Evolutionary conservation across 2,888 invertebrate species (phyloP).

Genomic region (Strigamia transsilvanica): DNA sequence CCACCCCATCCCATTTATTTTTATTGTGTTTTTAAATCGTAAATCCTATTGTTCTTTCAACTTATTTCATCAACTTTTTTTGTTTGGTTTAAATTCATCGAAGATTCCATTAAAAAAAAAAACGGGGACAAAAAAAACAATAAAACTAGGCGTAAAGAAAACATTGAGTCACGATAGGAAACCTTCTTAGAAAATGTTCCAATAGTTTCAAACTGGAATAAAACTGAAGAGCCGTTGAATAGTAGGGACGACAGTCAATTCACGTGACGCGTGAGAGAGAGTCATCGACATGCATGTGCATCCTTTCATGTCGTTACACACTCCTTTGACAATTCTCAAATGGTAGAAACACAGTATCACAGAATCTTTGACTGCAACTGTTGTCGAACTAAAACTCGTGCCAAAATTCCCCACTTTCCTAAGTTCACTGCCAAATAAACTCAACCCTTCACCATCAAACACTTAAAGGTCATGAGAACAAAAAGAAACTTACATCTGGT

Average conservation of each 20-base stretch:
- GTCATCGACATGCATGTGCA: conserved; percentile 38
- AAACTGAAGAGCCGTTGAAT: background rate
- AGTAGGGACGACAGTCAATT: background rate
- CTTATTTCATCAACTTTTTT: background rate
- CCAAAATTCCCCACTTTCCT: conserved; percentile 18
- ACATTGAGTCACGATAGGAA: background rate
- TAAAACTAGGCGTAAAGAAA: background rate
- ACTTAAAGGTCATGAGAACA: background rate
- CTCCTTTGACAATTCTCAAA: conserved; percentile 39
- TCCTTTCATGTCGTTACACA: conserved; percentile 42
- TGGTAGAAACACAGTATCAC: conserved; percentile 32
- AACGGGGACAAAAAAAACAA: background rate
- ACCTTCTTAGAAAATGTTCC: background rate
- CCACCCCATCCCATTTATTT: background rate
- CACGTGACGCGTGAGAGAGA: background rate
- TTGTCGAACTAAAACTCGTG: conserved; percentile 24
- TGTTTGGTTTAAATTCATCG: background rate
- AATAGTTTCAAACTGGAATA: conserved; percentile 12
- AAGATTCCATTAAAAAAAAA: background rate
- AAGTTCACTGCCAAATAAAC: conserved; percentile 4
- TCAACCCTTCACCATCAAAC: background rate
- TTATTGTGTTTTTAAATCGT: background rate
- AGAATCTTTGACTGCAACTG: background rate
- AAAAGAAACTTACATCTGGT: background rate
- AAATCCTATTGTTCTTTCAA: background rate